A percentile compares a stretch with the other conserved stretches of the same genome.
Conservation (phyloP, 2,113 vertebrate genomes). For the Physeter macrocephalus region DNA sequence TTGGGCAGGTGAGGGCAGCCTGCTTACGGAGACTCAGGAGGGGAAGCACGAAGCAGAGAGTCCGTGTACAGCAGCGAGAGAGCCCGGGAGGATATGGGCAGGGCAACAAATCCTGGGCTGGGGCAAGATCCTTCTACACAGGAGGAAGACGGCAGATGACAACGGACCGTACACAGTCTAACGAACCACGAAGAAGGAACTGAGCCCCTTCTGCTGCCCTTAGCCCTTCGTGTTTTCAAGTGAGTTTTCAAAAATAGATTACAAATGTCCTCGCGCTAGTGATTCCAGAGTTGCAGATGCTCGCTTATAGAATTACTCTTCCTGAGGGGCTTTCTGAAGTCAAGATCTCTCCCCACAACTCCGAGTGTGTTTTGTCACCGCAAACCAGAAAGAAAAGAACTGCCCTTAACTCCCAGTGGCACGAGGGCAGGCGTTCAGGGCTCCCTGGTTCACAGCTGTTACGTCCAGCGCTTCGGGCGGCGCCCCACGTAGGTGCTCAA, state of each 20-base stretch:
- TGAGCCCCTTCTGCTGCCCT: neutral
- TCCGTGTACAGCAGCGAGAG: rapidly evolving
- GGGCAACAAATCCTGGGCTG: rapidly evolving
- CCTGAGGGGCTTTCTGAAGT: neutral
- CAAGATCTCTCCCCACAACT: neutral
- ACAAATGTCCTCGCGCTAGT: neutral
- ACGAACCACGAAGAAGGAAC: neutral
- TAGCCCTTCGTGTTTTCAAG: neutral
- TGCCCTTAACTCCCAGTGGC: rapidly evolving
- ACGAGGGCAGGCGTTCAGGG: rapidly evolving
- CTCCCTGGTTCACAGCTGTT: neutral
- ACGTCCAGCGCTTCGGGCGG: rapidly evolving
- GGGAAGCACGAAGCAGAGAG: neutral
- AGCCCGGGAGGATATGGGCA: rapidly evolving
- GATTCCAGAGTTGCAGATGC: neutral
- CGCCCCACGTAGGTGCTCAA: neutral
- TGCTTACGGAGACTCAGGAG: neutral
- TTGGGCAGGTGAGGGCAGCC: neutral
- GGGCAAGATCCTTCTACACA: neutral
- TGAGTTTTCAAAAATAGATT: neutral
- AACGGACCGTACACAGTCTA: rapidly evolving
- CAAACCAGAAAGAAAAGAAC: too few relatives aligned
- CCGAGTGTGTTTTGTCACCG: neutral
- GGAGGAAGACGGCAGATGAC: neutral
- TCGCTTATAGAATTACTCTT: rapidly evolving